phyloP scores from a whole-genome alignment of 2,888 invertebrate genomes.

The Synergus gifuensis region DNA sequence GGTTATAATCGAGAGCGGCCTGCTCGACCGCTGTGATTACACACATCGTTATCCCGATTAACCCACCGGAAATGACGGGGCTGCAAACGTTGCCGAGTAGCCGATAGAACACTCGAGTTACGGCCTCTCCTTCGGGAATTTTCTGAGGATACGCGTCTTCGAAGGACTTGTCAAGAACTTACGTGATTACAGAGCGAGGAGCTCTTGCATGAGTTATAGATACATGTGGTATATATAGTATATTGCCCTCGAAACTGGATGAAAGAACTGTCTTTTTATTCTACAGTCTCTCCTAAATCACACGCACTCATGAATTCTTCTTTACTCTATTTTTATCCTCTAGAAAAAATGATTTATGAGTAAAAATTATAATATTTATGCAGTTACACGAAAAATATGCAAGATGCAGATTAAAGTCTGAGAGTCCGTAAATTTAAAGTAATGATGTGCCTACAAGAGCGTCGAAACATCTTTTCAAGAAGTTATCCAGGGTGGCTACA shows the following conservation, averaged over 20 bases:
- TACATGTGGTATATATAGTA: neutral
- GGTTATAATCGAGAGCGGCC: constrained; percentile 71
- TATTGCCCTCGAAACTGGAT: constrained; percentile 1
- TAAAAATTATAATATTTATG: neutral
- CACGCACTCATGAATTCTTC: neutral
- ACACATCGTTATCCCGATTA: constrained; percentile 74
- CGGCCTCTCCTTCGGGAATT: constrained; percentile 45
- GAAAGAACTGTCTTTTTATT: neutral
- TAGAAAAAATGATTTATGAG: neutral
- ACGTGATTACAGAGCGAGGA: constrained; percentile 10
- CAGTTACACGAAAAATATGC: neutral
- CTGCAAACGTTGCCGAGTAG: constrained; percentile 48
- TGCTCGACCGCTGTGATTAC: constrained; percentile 71
- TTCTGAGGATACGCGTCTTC: constrained; percentile 15
- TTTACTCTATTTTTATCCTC: neutral
- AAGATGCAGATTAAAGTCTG: neutral
- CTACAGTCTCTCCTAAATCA: neutral
- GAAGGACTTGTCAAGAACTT: constrained; percentile 5
- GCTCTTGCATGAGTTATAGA: neutral
- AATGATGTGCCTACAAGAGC: neutral
- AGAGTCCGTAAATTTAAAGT: neutral
- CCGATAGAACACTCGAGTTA: constrained; percentile 55
- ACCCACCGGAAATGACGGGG: constrained; percentile 73
- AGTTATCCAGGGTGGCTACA: too few relatives aligned
- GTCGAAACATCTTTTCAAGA: too few relatives aligned